Base-by-base conservation (phyloP, 2,113 vertebrate species). In the Machaerirhynchus nigripectus region DNA sequence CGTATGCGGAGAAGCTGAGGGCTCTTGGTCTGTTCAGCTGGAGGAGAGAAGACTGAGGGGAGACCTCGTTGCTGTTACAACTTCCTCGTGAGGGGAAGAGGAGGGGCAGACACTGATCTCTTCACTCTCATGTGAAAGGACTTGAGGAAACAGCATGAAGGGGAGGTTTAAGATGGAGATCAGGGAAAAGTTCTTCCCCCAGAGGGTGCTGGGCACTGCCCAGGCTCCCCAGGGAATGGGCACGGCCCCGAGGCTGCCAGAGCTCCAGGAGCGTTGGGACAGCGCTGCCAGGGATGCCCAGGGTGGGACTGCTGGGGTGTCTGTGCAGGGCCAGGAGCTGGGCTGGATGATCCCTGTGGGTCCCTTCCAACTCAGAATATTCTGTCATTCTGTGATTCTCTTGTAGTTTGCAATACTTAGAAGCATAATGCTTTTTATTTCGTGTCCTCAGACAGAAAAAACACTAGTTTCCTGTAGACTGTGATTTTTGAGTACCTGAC, bases 251-350 rank as follows among this genome's bases (percentile, higher is more conserved):
- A 31, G 30, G 16, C 31, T 86, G 21, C 17, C 73, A 61, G 39
- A 87, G 55, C 19, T 53, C 46, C 18, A 61, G 24, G 47, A 61
- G 15, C 0, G 1, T 17, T 79, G n/a, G 40, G 64, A 2, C 30
- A 70, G 0, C 0, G 1, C 74, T 40, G 1, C 2, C n/a, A 47
- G n/a, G 39, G 30, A 20, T 39, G 57, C 12, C 1, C 15, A 26
- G 28, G n/a, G 6, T 39, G 75, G 56, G n/a, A 3, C 47, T 47
- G 10, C 2, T 79, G 65, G 49, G 20, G 17, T 5, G 49, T 22
- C 7, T 70, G 65, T n/a, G n/a, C 57, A 55, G 35, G n/a, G 24
- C 0, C 20, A 13, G 15, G 16, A 1, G 16, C 7, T 55, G 74
- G 10, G 14, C 20, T 68, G 0, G 0, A 6, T 52, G 53, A 22